A percentile compares a stretch with the other conserved stretches of the same genome.
These are phyloP conservation scores for Habrosyne pyritoides DNA, from an alignment of 2,888 invertebrate species.

Conservation along the genomic window DNA sequence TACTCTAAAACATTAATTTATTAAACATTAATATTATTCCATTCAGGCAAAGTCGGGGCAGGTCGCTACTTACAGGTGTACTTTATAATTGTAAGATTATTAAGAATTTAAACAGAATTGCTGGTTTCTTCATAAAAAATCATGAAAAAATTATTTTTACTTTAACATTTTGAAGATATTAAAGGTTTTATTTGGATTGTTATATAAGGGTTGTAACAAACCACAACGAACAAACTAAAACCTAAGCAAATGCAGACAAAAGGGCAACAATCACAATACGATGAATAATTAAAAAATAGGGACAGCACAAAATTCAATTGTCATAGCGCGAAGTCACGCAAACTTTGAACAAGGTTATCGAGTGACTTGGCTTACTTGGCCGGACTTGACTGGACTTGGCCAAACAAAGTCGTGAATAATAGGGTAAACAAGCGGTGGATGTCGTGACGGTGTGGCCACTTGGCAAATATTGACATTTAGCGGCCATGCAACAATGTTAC, in stretches of 20 bases:
- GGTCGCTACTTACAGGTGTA: too few species aligned
- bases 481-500: conserved; percentile 62
- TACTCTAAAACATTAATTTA: too few species aligned
- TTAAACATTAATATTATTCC: too few species aligned
- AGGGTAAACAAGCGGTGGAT: conserved; percentile 63
- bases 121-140: too few species aligned
- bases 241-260: not conserved
- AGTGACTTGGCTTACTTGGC: conserved; percentile 33
- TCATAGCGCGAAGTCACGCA: conserved; percentile 69
- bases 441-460: conserved; percentile 63
- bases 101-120: too few species aligned
- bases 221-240: not conserved
- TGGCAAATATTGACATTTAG: conserved; percentile 70
- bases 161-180: too few species aligned
- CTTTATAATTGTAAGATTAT: too few species aligned
- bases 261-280: conserved; percentile 30
- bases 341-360: conserved; percentile 46
- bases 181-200: too few species aligned
- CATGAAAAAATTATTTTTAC: too few species aligned
- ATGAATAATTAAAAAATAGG: conserved; percentile 43
- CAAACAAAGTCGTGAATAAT: conserved; percentile 77
- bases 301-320: conserved; percentile 56
- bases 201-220: not conserved
- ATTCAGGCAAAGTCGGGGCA: too few species aligned
- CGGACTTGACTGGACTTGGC: conserved; percentile 47